phyloP scores from a whole-genome alignment of 1,140 invertebrate genomes.

The Drosophila lowei region DNA sequence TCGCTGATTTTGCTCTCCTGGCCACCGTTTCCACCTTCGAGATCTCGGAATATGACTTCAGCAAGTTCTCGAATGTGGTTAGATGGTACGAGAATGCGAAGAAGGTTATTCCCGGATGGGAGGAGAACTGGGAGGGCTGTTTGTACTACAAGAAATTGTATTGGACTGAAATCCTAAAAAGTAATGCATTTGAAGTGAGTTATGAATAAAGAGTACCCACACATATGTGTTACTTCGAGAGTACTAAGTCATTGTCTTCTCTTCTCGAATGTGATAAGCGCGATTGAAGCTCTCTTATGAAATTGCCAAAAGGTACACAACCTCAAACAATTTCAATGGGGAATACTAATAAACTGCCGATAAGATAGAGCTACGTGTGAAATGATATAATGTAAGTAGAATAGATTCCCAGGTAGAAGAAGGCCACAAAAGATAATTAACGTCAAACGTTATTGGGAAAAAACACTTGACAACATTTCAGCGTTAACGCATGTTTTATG shows the following conservation, averaged over 20 bases:
- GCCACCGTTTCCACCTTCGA: conserved; percentile 88
- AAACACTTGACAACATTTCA: not conserved
- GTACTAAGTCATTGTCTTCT: conserved; percentile 32
- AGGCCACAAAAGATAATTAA: conserved; percentile 12
- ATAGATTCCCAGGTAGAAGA: conserved; percentile 23
- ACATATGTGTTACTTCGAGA: not conserved
- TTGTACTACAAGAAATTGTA: conserved; percentile 83
- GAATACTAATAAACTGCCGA: not conserved
- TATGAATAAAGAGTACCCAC: conserved; percentile 27
- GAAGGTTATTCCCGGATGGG: conserved; percentile 87
- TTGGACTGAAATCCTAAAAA: conserved; percentile 32
- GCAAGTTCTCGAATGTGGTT: conserved; percentile 87
- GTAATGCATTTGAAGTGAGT: conserved; percentile 1
- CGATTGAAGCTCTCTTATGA: conserved; percentile 25
- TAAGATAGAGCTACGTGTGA: conserved; percentile 13
- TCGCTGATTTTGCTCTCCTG: conserved; percentile 88
- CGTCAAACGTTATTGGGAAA: conserved; percentile 2
- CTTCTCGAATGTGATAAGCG: conserved; percentile 28
- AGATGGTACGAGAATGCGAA: conserved; percentile 89
- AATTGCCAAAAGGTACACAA: conserved; percentile 18
- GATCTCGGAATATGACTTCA: conserved; percentile 86
- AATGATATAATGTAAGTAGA: not conserved
- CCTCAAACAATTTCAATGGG: conserved; percentile 20
- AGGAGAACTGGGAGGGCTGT: conserved; percentile 86
- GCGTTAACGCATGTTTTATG: conserved; percentile 4